These are phyloP conservation scores for Etheostoma perlongum DNA, from an alignment of 2,797 vertebrate genomes.

Conservation along the genomic window DNA sequence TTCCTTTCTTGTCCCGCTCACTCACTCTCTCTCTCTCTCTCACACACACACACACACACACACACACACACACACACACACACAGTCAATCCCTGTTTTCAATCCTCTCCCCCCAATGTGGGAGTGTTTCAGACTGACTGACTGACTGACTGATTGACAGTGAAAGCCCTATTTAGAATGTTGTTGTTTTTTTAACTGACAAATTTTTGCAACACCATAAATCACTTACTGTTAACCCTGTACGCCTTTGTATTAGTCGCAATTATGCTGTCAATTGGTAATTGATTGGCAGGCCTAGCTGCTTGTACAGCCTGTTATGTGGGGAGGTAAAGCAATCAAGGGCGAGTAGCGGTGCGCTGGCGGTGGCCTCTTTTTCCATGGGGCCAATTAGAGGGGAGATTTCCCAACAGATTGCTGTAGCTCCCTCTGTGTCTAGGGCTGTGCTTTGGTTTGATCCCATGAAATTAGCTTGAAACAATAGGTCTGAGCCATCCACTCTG, in stretches of 20 bases:
- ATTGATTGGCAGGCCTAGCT: constrained; percentile 61
- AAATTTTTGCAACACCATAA: constrained; percentile 34
- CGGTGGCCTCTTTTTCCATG: constrained; percentile 62
- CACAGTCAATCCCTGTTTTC: constrained; percentile 31
- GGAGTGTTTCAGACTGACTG: constrained; percentile 13
- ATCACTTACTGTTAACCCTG: constrained; percentile 29
- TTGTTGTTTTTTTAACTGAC: constrained; percentile 23
- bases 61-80: constrained; percentile 2
- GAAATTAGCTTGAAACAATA: constrained; percentile 81
- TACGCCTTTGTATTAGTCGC: constrained; percentile 23
- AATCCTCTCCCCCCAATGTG: background rate
- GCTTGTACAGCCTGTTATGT: constrained; percentile 31
- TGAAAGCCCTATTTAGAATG: background rate
- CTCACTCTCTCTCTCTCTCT: background rate
- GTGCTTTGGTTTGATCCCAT: constrained; percentile 77
- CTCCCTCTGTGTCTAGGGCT: constrained; percentile 72
- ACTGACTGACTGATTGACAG: constrained; percentile 49
- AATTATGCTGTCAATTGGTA: constrained; percentile 29
- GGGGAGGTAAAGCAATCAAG: constrained; percentile 64
- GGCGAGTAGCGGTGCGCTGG: constrained; percentile 40
- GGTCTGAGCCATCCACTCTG: constrained; percentile 50
- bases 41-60: constrained; percentile 14
- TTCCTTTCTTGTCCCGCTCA: constrained; percentile 22
- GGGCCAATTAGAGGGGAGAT: constrained; percentile 77
- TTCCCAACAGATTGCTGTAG: constrained; percentile 77